Conservation (phyloP, 2,797 vertebrate species). For the Argyrosomus regius region DNA sequence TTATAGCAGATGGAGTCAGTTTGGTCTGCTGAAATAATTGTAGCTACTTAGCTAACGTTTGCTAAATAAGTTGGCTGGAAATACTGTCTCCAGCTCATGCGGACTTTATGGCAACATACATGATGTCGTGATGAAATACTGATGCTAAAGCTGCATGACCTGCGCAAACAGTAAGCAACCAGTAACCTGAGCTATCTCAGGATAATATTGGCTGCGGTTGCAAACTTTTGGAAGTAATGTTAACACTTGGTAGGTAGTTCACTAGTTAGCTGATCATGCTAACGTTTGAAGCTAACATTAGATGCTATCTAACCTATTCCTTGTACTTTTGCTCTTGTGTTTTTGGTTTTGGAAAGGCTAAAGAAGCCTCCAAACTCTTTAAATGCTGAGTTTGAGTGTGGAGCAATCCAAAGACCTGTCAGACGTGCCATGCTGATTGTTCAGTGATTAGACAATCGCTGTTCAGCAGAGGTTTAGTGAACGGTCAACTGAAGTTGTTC, state of each 20-base stretch:
- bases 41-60: neutral
- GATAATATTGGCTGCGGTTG: no score
- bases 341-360: neutral
- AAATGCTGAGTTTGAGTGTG: neutral
- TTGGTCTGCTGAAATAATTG: neutral
- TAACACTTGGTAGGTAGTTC: neutral
- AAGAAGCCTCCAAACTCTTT: neutral
- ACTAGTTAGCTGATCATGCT: neutral
- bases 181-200: no score
- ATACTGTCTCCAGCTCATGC: neutral
- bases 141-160: no score
- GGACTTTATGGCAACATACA: neutral
- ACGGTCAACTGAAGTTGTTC: neutral
- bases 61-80: neutral
- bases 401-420: slow-evolving; percentile 20
- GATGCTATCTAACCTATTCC: neutral
- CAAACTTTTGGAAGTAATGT: neutral
- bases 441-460: neutral
- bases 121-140: no score
- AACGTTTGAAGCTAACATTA: neutral
- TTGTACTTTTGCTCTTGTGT: neutral
- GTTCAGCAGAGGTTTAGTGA: neutral
- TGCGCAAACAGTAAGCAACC: no score
- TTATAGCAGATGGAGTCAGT: neutral
- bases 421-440: neutral